Conservation (phyloP, 2,797 vertebrate species). For the Spea hammondii region DNA sequence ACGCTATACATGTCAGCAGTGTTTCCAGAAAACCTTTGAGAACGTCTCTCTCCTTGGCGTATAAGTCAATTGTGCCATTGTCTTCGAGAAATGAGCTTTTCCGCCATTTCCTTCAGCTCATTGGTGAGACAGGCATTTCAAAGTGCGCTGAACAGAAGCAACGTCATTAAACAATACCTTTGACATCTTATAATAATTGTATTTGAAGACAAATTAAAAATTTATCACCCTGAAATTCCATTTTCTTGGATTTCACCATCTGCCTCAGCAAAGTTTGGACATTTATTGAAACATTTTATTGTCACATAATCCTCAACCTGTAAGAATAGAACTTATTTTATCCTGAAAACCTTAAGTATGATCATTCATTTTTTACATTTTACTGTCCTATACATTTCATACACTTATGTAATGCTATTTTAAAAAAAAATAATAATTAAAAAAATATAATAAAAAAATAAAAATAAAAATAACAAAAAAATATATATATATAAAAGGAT, state of each 20-base stretch:
- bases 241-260: constrained; percentile 13
- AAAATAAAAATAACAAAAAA: no score
- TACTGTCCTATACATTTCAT: no score
- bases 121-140: constrained; percentile 31
- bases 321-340: no score
- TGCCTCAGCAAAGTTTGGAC: constrained; percentile 12
- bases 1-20: neutral
- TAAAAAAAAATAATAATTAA: no score
- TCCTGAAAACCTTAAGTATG: no score
- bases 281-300: neutral
- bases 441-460: no score
- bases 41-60: constrained; percentile 30
- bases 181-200: constrained; percentile 4
- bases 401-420: no score
- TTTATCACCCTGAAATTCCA: constrained; percentile 27
- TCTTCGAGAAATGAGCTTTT: constrained; percentile 43
- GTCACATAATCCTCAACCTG: no score
- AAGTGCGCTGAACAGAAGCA: constrained; percentile 29
- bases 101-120: constrained; percentile 11
- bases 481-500: no score
- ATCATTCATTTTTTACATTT: no score
- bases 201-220: constrained; percentile 10
- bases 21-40: constrained; percentile 13
- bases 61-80: constrained; percentile 47
- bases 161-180: neutral